Percentiles rank a stretch among this genome's conserved stretches.
Evolutionary conservation across 2,888 invertebrate genomes (phyloP).

Genomic region (Pocota personata): DNA sequence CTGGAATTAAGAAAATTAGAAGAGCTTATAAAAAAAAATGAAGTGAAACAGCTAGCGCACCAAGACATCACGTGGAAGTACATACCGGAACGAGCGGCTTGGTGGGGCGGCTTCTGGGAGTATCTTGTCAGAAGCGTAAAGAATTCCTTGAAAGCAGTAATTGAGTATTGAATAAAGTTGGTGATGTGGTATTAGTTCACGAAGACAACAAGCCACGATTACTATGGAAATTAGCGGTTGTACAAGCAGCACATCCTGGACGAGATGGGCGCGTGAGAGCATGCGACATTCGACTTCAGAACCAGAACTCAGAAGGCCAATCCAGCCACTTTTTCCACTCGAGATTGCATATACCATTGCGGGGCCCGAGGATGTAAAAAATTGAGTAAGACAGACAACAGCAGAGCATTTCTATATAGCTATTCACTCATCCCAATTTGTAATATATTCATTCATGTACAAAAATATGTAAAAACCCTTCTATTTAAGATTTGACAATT

Average conservation of each 20-base stretch:
- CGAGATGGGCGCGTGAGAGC: not conserved
- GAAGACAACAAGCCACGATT: not conserved
- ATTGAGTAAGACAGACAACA: too few species aligned
- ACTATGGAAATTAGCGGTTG: not conserved
- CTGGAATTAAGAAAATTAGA: slow-evolving; percentile 48
- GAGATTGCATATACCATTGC: too few species aligned
- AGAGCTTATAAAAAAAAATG: slow-evolving; percentile 21
- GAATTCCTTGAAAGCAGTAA: not conserved
- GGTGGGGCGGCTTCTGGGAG: too few species aligned
- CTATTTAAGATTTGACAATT: too few species aligned
- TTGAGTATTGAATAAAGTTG: not conserved
- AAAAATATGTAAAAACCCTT: too few species aligned
- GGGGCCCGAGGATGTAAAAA: too few species aligned
- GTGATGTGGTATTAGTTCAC: not conserved
- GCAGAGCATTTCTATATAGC: too few species aligned
- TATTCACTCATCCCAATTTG: too few species aligned
- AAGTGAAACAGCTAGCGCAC: slow-evolving; percentile 43
- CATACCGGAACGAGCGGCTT: slow-evolving; percentile 45
- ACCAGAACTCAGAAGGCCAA: not conserved
- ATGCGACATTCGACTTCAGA: not conserved
- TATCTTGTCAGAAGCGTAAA: not conserved
- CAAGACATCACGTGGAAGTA: slow-evolving; percentile 49
- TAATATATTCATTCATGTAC: too few species aligned
- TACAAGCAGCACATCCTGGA: not conserved
- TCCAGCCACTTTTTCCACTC: not conserved